These are phyloP conservation scores for Actinia tenebrosa DNA, from an alignment of 64 coral and sea anemone species.

Conservation along the genomic window DNA sequence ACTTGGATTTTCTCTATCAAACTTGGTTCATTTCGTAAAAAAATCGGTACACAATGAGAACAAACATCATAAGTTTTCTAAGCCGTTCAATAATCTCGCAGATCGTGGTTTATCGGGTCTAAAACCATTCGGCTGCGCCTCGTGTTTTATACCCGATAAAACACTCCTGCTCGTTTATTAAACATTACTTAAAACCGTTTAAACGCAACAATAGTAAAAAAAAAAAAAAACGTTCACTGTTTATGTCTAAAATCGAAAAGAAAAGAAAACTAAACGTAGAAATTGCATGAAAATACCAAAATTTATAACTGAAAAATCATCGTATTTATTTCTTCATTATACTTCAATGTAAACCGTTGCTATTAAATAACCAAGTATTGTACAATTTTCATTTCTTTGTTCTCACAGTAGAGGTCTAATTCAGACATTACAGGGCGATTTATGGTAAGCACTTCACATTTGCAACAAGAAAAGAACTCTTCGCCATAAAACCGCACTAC, in stretches of 20 bases:
- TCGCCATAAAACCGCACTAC: not conserved
- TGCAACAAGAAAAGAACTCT: not conserved
- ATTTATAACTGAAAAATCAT: not conserved
- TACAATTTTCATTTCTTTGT: not conserved
- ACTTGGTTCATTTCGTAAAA: too few species aligned
- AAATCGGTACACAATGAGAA: too few species aligned
- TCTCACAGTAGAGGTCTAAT: constrained; percentile 18
- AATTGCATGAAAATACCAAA: not conserved
- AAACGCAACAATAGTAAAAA: not conserved
- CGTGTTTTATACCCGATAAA: too few species aligned
- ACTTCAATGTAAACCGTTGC: not conserved
- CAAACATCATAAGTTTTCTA: too few species aligned
- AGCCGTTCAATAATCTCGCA: too few species aligned
- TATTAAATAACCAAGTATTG: not conserved
- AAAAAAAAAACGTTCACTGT: not conserved
- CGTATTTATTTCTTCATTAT: constrained; percentile 9
- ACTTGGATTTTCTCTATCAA: too few species aligned
- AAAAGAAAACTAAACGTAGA: not conserved
- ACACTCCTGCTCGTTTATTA: too few species aligned
- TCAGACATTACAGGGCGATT: constrained; percentile 2
- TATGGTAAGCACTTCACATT: not conserved
- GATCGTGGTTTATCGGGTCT: too few species aligned
- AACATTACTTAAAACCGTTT: not conserved
- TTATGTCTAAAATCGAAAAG: not conserved
- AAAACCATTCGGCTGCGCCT: too few species aligned